Conservation (phyloP, 2,888 invertebrate genomes). For the Chrysina gloriosa region DNA sequence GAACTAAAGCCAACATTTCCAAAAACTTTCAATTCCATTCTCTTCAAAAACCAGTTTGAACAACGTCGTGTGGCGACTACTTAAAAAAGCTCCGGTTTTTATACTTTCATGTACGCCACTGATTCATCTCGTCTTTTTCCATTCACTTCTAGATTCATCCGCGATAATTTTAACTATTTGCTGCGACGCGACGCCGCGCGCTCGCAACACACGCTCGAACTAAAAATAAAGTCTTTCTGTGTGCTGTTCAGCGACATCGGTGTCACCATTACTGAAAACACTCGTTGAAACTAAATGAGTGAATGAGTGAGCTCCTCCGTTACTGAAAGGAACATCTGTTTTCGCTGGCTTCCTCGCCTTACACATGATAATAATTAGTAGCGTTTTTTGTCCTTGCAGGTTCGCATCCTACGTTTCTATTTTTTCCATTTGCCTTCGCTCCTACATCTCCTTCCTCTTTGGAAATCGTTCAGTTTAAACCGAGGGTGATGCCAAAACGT, state of each 20-base stretch:
- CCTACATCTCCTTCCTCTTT: background rate
- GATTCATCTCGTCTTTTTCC: background rate
- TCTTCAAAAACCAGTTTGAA: no score
- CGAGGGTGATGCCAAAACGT: slow-evolving; percentile 15
- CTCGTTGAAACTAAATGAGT: slow-evolving; percentile 34
- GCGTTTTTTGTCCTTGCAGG: slow-evolving; percentile 31
- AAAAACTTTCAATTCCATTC: no score
- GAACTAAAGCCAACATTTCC: no score
- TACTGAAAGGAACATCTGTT: slow-evolving; percentile 43
- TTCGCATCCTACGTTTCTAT: background rate
- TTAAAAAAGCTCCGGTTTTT: no score
- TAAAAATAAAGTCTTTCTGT: slow-evolving; percentile 46
- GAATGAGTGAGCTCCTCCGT: slow-evolving; percentile 33
- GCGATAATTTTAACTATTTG: slow-evolving; percentile 61
- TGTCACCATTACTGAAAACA: slow-evolving; percentile 35
- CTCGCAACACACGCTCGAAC: slow-evolving; percentile 38
- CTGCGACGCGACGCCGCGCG: slow-evolving; percentile 29
- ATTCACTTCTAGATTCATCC: slow-evolving; percentile 35
- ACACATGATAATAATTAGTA: slow-evolving; percentile 45
- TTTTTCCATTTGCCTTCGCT: background rate
- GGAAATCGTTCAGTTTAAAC: background rate
- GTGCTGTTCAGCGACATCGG: slow-evolving; percentile 21
- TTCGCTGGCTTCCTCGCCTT: slow-evolving; percentile 41
- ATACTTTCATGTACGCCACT: slow-evolving; percentile 18
- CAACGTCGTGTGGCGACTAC: no score